A percentile compares a stretch with the other conserved stretches of the same genome.
Evolutionary conservation across 2,888 invertebrate genomes (phyloP).

Genomic region (Drosophila nr. perissopoda): DNA sequence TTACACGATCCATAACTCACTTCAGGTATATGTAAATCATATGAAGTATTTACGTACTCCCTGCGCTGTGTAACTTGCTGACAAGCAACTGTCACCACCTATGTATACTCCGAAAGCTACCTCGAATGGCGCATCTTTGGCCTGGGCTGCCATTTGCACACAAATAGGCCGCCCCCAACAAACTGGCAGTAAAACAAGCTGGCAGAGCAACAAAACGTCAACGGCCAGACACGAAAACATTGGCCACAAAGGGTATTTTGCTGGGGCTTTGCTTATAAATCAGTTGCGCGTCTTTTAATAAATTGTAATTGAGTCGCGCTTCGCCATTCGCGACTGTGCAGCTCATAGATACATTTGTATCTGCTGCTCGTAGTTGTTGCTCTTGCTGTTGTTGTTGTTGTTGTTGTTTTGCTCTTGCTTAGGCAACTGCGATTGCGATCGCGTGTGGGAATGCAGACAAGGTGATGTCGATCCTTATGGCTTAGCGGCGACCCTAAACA

Average conservation of each 20-base stretch:
- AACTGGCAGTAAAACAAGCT: conserved; percentile 41
- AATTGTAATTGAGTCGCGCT: conserved; percentile 83
- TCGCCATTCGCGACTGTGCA: conserved; percentile 66
- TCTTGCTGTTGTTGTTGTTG: neutral
- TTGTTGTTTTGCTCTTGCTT: conserved; percentile 4
- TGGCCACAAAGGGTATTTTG: conserved; percentile 33
- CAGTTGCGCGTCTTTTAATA: conserved; percentile 79
- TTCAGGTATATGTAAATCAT: conserved; percentile 42
- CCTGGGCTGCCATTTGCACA: conserved; percentile 59
- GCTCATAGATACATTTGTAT: conserved; percentile 75
- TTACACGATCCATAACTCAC: neutral
- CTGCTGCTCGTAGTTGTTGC: conserved; percentile 12
- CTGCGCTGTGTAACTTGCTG: conserved; percentile 68
- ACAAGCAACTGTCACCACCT: conserved; percentile 80
- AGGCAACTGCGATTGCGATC: conserved; percentile 70
- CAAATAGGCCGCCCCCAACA: conserved; percentile 71
- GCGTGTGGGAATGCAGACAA: conserved; percentile 80
- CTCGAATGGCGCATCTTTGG: conserved; percentile 40
- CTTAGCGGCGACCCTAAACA: conserved; percentile 70
- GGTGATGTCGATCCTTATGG: conserved; percentile 69
- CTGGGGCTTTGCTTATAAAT: conserved; percentile 66
- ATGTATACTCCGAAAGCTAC: conserved; percentile 29
- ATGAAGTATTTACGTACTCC: conserved; percentile 11
- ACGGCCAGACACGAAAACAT: conserved; percentile 65
- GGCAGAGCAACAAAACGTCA: conserved; percentile 59